These are phyloP conservation scores for Pygocentrus nattereri DNA, from an alignment of 2,797 vertebrate species.

Conservation along the genomic window DNA sequence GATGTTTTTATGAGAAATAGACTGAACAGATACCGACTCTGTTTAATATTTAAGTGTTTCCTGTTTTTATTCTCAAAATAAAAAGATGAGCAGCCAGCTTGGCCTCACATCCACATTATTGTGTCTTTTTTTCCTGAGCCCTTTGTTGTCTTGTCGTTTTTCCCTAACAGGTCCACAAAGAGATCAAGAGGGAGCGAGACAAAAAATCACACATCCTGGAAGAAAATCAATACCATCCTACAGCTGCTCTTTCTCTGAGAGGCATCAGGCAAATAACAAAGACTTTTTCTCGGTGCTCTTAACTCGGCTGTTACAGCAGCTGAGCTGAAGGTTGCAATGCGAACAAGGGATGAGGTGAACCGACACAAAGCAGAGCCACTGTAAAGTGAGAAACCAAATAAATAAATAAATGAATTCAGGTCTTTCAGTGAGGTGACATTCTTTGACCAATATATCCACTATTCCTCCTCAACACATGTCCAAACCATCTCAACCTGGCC, in stretches of 20 bases:
- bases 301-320: background rate
- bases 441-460: too few species aligned
- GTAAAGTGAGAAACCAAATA: background rate
- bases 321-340: background rate
- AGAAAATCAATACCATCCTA: slow-evolving; percentile 16
- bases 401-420: background rate
- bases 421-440: too few species aligned
- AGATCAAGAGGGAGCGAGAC: background rate
- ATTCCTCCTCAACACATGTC: too few species aligned
- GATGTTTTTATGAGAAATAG: too few species aligned
- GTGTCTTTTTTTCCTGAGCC: background rate
- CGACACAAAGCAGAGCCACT: background rate
- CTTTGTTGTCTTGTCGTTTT: background rate
- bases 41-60: too few species aligned
- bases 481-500: too few species aligned
- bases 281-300: background rate
- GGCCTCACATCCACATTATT: background rate
- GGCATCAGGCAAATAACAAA: slow-evolving; percentile 13
- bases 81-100: background rate
- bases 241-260: background rate
- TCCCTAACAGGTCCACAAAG: background rate
- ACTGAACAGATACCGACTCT: too few species aligned
- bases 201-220: background rate
- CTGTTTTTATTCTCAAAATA: background rate
- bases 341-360: background rate